These are phyloP conservation scores for Psophia crepitans DNA, from an alignment of 2,113 vertebrate genomes.

Conservation along the genomic window DNA sequence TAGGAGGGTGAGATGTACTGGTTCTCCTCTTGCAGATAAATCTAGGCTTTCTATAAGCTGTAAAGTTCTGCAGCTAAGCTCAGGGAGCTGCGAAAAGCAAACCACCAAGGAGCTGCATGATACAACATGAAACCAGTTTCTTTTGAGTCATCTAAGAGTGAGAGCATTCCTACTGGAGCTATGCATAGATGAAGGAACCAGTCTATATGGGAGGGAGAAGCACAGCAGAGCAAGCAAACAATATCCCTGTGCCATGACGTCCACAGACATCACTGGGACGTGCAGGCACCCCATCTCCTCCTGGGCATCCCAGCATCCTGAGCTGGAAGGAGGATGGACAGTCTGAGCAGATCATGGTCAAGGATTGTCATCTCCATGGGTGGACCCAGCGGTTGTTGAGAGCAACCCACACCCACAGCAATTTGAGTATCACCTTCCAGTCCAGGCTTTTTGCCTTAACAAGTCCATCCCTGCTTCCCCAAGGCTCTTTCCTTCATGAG, in stretches of 20 bases:
- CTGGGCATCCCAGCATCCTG: not conserved
- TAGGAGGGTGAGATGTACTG: not conserved
- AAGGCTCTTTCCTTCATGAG: not conserved
- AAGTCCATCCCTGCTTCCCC: not conserved
- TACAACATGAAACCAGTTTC: not conserved
- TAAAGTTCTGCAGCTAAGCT: not conserved
- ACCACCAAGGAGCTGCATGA: not conserved
- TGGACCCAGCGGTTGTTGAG: not conserved
- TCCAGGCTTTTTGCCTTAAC: not conserved
- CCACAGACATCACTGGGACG: fast-evolving
- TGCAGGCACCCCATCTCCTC: not conserved
- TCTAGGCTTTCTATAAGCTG: not conserved
- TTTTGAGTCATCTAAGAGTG: not conserved
- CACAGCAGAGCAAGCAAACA: not conserved
- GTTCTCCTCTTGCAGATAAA: not conserved
- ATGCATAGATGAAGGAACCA: not conserved
- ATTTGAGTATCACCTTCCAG: not conserved
- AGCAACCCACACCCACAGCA: not conserved
- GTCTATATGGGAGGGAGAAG: not conserved
- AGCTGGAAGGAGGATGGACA: not conserved
- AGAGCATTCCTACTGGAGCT: not conserved
- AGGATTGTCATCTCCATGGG: fast-evolving
- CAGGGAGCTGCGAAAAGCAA: not conserved
- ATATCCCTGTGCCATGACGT: fast-evolving
- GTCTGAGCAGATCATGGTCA: not conserved